Evolutionary conservation across 2,113 vertebrate genomes (phyloP).

Genomic region (Columbina picui): DNA sequence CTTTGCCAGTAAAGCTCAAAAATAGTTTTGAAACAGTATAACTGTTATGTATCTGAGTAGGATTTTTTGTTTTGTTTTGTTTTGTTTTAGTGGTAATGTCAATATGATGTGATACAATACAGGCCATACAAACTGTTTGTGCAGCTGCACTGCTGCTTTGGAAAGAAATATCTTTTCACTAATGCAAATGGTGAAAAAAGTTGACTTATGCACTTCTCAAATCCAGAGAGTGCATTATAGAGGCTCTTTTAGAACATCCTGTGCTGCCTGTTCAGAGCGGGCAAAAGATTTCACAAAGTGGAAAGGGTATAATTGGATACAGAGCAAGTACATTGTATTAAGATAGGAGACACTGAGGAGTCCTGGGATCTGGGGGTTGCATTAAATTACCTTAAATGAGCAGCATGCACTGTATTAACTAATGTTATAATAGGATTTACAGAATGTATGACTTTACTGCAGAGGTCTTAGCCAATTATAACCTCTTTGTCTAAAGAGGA

Average conservation of each 20-base stretch:
- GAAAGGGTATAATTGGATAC: constrained; percentile 43
- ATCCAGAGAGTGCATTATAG: constrained; percentile 43
- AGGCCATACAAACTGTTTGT: neutral
- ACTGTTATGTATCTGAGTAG: neutral
- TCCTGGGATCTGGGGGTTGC: neutral
- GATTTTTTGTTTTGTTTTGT: neutral
- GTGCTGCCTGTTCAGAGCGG: neutral
- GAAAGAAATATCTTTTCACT: constrained; percentile 65
- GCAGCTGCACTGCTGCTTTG: neutral
- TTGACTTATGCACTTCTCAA: neutral
- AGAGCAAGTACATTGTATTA: neutral
- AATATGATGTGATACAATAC: neutral
- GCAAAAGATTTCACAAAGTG: constrained; percentile 40
- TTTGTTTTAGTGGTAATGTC: neutral
- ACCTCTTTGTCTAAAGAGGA: neutral
- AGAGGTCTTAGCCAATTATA: neutral
- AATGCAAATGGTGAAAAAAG: constrained; percentile 38
- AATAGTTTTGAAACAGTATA: neutral
- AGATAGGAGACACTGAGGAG: neutral
- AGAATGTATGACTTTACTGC: neutral
- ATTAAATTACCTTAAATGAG: constrained; percentile 22
- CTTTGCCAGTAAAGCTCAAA: neutral
- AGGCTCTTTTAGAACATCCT: neutral
- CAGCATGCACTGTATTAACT: neutral
- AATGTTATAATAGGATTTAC: constrained; percentile 1